Evolutionary conservation across 2,797 vertebrate species (phyloP), one percentile per base, ranked within the genome.

Genomic region (Phalloptychus januarius): DNA sequence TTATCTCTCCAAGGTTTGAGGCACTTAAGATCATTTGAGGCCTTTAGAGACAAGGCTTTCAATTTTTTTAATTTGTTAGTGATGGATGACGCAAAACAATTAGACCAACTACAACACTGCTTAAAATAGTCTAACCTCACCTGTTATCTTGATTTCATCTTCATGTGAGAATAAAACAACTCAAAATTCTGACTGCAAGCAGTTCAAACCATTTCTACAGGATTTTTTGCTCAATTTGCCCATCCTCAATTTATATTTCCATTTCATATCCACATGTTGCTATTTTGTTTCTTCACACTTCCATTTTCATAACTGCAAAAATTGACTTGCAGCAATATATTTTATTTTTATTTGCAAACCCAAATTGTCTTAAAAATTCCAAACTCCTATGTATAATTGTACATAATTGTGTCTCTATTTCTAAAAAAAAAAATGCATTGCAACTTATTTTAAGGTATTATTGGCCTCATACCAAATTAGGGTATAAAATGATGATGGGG

Each of bases 1-100:
- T 82, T 71, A 79, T 79, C 36, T 73, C 28, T 72, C 10, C 58
- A 74, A 74, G 36, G 28, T 58, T 79, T 82, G 56, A 75, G 67
- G 3, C 52, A 72, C 45, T 71, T 61, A 52, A 48, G 36, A 25
- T 42, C n/a, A 33, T 61, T n/a, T 56, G 20, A 48, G 3, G 33
- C 48, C 65, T 38, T 13, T 28, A 61, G 23, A 50, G 71, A 36
- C 40, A 15, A 71, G 42, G n/a, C 13, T 28, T 45, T 13, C 3
- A 48, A 40, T 33, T 28, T 7, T 20, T 75, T 61, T 4, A 33
- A 45, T 45, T 45, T 36, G 16, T 5, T 16, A 36, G 16, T 20
- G 48, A 4, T 78, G 23, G 61, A 38, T 61, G 56, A 61, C 5
- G 33, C 5, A 18, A 58, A 18, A 8, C 16, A 38, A 15, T 20